Base-by-base conservation (phyloP, 2,888 invertebrate genomes). In the Ecliptopera silaceata region DNA sequence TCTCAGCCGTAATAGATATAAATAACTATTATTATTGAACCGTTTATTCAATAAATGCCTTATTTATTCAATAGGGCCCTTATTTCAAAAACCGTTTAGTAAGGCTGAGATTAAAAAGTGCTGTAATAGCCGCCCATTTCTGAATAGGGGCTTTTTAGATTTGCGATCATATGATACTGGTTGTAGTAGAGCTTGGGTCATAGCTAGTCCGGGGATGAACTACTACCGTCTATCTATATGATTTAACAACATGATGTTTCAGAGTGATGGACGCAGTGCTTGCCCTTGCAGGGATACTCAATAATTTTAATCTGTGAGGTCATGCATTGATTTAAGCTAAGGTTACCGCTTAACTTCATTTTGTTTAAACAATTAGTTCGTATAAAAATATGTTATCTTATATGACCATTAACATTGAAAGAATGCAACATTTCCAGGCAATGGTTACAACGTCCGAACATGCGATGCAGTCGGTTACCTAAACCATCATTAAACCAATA, bases 21-120 rank as follows among this genome's bases (percentile, higher is more conserved):
- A 59, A 56, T 49, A 42, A 56, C 42, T 56, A 13, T 56, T 48
- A 60, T 60, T 56, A 56, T 52, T 42, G 49, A 31, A 41, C 29
- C 29, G 36, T 26, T 31, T 41, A 32, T 42, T 18, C 29, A 42
- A 41, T 50, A 49, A 39, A 43, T 32, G 42, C 15, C 6, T n/a
- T 18, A 44, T n/a, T n/a, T n/a, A n/a, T n/a, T n/a, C n/a, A n/a
- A n/a, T 32, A 3, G 31, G 44, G 20, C 31, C 47, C 51, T 32
- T 31, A 15, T 52, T 43, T 43, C 39, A 44, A 58, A 45, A 41
- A 39, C 41, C 45, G 22, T 50, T 56, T 44, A 20, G 48, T 39
- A 38, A 20, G 45, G 39, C 38, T n/a, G n/a, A n/a, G 32, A 38
- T 47, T 36, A 42, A 36, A 31, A 47, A 47, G 36, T 43, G 43